These are phyloP conservation scores for Enteromius fasciolatus DNA, from an alignment of 2,797 vertebrate genomes.

Conservation along the genomic window DNA sequence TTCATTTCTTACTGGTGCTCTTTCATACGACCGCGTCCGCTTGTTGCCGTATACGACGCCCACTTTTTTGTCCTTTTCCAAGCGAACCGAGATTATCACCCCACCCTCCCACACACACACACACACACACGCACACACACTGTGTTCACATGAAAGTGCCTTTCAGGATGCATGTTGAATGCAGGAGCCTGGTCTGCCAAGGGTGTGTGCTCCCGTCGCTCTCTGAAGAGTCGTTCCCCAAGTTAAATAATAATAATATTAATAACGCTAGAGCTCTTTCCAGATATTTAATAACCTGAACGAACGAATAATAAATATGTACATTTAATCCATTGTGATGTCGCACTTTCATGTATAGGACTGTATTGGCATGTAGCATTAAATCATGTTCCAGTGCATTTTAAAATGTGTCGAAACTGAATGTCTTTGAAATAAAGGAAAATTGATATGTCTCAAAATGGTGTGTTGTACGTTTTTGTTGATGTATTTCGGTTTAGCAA, in stretches of 20 bases:
- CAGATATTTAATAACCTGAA: constrained; percentile 67
- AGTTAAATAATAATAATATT: constrained; percentile 51
- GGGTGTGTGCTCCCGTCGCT: constrained; percentile 75
- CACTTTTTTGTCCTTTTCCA: constrained; percentile 27
- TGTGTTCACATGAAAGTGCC: constrained; percentile 87
- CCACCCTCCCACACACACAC: constrained; percentile 61
- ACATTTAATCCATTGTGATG: constrained; percentile 94
- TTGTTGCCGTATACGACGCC: constrained; percentile 22
- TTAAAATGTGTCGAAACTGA: constrained; percentile 87
- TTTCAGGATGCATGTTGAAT: constrained; percentile 74
- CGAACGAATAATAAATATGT: constrained; percentile 78
- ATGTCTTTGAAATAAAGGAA: constrained; percentile 96
- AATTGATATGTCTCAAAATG: constrained; percentile 80
- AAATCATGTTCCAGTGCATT: constrained; percentile 89
- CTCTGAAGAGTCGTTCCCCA: constrained; percentile 65
- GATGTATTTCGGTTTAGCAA: background rate
- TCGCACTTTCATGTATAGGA: constrained; percentile 99
- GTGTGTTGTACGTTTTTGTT: constrained; percentile 55
- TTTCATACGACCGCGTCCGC: constrained; percentile 60
- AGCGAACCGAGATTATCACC: background rate
- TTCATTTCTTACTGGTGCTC: constrained; percentile 55
- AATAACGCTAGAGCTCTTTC: constrained; percentile 49
- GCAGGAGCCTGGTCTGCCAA: constrained; percentile 55
- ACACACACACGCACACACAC: constrained; percentile 62
- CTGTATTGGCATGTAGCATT: constrained; percentile 98